Conservation (phyloP, 2,797 vertebrate species). For the Takifugu ocellatus region DNA sequence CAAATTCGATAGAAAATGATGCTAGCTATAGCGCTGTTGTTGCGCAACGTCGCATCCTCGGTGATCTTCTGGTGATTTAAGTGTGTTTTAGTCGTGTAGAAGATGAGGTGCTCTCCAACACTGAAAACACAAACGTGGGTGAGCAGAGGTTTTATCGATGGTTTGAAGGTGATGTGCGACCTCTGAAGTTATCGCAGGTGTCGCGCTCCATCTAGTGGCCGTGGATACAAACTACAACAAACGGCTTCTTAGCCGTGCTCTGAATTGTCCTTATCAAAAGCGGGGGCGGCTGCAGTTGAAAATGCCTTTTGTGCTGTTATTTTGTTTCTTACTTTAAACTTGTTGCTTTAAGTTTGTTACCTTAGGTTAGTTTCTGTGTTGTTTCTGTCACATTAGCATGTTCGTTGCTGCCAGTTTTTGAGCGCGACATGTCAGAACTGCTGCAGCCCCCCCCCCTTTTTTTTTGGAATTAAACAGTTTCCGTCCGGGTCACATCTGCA, state of each 20-base stretch:
- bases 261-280: too few species aligned
- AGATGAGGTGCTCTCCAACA: too few species aligned
- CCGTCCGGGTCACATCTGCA: constrained; percentile 17
- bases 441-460: too few species aligned
- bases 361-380: too few species aligned
- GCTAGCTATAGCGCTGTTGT: background rate
- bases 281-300: background rate
- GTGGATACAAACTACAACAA: constrained; percentile 8
- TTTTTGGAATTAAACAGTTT: too few species aligned
- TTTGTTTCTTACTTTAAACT: background rate
- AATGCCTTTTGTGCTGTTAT: background rate
- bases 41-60: too few species aligned
- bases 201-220: constrained; percentile 50
- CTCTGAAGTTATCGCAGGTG: background rate
- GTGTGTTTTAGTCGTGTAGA: too few species aligned
- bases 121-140: background rate
- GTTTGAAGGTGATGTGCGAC: background rate
- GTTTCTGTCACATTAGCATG: too few species aligned
- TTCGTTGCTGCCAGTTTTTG: too few species aligned
- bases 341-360: too few species aligned
- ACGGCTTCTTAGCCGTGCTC: background rate
- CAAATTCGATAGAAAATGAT: background rate
- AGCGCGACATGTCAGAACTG: too few species aligned
- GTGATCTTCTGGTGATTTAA: too few species aligned
- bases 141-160: background rate